These are phyloP conservation scores for Callospermophilus lateralis DNA, from an alignment of 2,113 vertebrate genomes.

Conservation along the genomic window DNA sequence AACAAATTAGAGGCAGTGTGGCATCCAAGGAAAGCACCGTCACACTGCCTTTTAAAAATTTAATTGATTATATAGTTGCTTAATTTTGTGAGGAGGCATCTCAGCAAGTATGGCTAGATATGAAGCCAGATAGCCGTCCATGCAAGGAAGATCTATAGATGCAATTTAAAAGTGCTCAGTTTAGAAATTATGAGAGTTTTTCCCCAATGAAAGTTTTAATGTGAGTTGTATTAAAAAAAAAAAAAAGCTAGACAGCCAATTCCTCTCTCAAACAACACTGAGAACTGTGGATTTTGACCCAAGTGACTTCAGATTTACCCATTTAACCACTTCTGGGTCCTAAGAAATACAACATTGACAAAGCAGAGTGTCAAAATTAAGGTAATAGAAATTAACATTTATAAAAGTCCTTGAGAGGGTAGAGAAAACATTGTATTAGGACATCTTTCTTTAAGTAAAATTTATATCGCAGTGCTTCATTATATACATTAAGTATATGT, in stretches of 20 bases:
- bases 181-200: constrained; percentile 68
- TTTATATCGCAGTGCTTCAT: background rate
- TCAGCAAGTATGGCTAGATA: constrained; percentile 78
- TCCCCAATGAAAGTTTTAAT: background rate
- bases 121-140: constrained; percentile 72
- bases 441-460: background rate
- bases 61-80: constrained; percentile 85
- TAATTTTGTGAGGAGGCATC: constrained; percentile 81
- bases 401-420: background rate
- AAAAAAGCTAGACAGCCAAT: constrained; percentile 42
- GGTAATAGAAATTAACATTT: background rate
- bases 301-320: background rate
- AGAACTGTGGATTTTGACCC: background rate
- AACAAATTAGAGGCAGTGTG: constrained; percentile 81
- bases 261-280: constrained; percentile 39
- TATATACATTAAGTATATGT: background rate
- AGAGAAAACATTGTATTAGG: background rate
- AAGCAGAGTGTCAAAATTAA: constrained; percentile 35
- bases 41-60: constrained; percentile 65
- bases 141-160: constrained; percentile 84
- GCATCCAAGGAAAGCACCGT: constrained; percentile 74
- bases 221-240: background rate
- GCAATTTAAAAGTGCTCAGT: constrained; percentile 84
- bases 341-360: constrained; percentile 40
- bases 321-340: background rate